phyloP scores from a whole-genome alignment of 2,888 invertebrate genomes.

The Autographa pulchrina region DNA sequence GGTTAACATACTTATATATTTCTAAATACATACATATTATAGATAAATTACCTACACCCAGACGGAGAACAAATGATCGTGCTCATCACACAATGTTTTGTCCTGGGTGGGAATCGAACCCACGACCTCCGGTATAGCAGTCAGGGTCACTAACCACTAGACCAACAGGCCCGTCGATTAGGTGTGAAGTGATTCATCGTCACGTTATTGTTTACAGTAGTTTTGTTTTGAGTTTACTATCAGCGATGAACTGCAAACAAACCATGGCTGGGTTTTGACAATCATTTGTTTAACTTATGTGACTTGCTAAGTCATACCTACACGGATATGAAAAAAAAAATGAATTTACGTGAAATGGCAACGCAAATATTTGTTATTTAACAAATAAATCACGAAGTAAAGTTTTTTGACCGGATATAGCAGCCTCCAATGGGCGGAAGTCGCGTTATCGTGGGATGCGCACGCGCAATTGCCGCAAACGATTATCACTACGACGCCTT shows the following conservation, averaged over 20 bases:
- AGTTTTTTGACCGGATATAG: conserved; percentile 74
- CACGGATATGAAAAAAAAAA: neutral
- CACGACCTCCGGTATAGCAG: too few species aligned
- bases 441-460: conserved; percentile 66
- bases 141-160: too few species aligned
- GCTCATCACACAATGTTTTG: too few species aligned
- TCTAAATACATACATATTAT: too few species aligned
- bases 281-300: conserved; percentile 2
- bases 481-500: conserved; percentile 45
- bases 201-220: neutral
- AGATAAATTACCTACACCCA: too few species aligned
- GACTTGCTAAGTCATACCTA: neutral
- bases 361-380: neutral
- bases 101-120: too few species aligned
- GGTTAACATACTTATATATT: too few species aligned
- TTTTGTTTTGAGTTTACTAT: conserved; percentile 34
- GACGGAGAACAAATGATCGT: too few species aligned
- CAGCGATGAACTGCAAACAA: conserved; percentile 13
- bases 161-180: too few species aligned
- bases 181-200: neutral
- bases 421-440: conserved; percentile 71
- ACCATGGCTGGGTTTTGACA: conserved; percentile 10
- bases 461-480: conserved; percentile 55
- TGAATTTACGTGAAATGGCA: neutral
- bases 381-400: conserved; percentile 50